phyloP scores from a whole-genome alignment of 2,113 vertebrate species.

The Nycticryphes semicollaris region DNA sequence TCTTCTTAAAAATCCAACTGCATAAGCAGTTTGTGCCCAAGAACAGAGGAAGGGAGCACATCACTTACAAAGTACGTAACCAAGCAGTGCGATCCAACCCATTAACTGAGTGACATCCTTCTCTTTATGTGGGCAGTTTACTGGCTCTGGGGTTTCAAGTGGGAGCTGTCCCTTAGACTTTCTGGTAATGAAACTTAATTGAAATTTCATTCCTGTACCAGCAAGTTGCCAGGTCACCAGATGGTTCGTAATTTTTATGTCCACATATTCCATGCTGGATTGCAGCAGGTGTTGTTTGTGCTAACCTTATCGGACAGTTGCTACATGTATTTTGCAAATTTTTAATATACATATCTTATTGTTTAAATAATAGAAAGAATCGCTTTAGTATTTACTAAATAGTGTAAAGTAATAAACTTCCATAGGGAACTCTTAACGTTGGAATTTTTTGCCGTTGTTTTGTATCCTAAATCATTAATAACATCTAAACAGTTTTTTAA shows the following conservation, averaged over 20 bases:
- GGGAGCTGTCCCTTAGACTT: slow-evolving; percentile 69
- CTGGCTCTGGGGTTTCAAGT: slow-evolving; percentile 54
- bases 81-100: slow-evolving; percentile 36
- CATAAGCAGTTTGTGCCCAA: background rate
- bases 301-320: slow-evolving; percentile 17
- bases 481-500: background rate
- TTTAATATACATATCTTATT: background rate
- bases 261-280: slow-evolving; percentile 49
- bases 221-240: slow-evolving; percentile 71
- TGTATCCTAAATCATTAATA: background rate
- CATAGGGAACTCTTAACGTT: background rate
- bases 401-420: background rate
- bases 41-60: slow-evolving; percentile 3
- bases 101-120: slow-evolving; percentile 53
- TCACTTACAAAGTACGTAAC: slow-evolving; percentile 58
- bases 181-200: slow-evolving; percentile 74
- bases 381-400: slow-evolving; percentile 1
- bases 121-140: slow-evolving; percentile 55
- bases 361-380: slow-evolving; percentile 34
- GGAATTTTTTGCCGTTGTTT: background rate
- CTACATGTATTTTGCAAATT: background rate
- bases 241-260: slow-evolving; percentile 70
- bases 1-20: slow-evolving; percentile 28
- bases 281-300: background rate
- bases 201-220: slow-evolving; percentile 73